Evolutionary conservation across 1,140 invertebrate species (phyloP), one percentile per base, ranked within the genome.

Genomic region (Galleria mellonella): DNA sequence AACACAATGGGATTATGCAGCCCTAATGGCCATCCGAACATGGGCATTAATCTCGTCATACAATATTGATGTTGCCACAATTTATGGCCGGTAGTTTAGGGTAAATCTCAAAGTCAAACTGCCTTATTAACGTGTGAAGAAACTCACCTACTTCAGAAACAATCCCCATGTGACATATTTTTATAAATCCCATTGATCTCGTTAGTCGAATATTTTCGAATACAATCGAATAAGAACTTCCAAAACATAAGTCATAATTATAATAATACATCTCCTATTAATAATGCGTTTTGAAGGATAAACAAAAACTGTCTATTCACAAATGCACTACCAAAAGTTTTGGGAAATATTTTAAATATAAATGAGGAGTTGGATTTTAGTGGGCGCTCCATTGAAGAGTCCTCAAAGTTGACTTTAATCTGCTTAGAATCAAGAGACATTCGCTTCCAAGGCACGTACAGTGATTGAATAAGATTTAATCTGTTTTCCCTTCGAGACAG

Each of bases 21-120:
- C 53, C 65, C 69, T 79, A 84, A 79, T 83, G 81, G 76, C 62
- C 67, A 44, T 44, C 65, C 66, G 59, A 81, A 84, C 81, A 84
- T 83, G 76, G 76, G 75, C 78, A 85, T 85, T 83, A 78, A 83
- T 75, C 70, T 76, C 67, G 57, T 81, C 78, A 84, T 85, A 77
- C 76, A 85, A 82, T 83, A 83, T 83, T 83, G 78, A 85, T 85
- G 81, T 76, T 59, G 66, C 59, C 51, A 49, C 67, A 77, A 83
- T 83, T 84, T 81, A 82, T 84, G 43, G 73, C 66, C 65, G 49
- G 56, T 60, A 66, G 57, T 67, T 67, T 33, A 47, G 72, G 52
- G 62, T 45, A 55, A 62, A 79, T 75, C 63, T 72, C 43, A 79
- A 78, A 82, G 71, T 79, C 76, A 69, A 79, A 76, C 71, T 56